Evolutionary conservation across 2,113 vertebrate species (phyloP).

Genomic region (Rhynchomys soricoides): DNA sequence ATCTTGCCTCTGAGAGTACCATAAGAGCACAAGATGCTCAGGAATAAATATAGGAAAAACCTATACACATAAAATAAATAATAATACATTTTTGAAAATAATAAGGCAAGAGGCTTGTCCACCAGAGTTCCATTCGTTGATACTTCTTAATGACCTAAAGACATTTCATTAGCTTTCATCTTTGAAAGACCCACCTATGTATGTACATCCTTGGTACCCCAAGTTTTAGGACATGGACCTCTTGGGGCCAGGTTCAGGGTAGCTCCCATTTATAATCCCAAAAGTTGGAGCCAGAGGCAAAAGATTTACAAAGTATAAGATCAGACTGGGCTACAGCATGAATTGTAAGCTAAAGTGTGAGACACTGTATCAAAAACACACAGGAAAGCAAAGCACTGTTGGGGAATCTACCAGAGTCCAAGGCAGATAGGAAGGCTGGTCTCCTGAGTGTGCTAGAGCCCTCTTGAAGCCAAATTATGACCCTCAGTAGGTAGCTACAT

Average conservation of each 20-base stretch:
- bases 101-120: background rate
- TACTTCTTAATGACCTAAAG: background rate
- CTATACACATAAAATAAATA: background rate
- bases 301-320: background rate
- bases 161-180: too few species aligned
- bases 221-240: background rate
- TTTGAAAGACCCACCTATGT: background rate
- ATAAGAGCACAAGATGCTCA: background rate
- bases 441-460: background rate
- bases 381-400: background rate
- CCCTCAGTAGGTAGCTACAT: rapidly evolving
- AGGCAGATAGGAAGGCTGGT: too few species aligned
- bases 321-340: background rate
- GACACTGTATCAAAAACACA: background rate
- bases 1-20: background rate
- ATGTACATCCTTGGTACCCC: too few species aligned
- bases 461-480: rapidly evolving
- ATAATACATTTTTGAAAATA: background rate
- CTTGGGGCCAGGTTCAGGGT: background rate
- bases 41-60: background rate
- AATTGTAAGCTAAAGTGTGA: background rate
- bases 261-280: background rate
- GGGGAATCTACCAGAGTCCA: too few species aligned
- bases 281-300: rapidly evolving
- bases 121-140: too few species aligned